These are phyloP conservation scores for Drosophila eugracilis DNA, from an alignment of 1,140 invertebrate species.

Conservation along the genomic window DNA sequence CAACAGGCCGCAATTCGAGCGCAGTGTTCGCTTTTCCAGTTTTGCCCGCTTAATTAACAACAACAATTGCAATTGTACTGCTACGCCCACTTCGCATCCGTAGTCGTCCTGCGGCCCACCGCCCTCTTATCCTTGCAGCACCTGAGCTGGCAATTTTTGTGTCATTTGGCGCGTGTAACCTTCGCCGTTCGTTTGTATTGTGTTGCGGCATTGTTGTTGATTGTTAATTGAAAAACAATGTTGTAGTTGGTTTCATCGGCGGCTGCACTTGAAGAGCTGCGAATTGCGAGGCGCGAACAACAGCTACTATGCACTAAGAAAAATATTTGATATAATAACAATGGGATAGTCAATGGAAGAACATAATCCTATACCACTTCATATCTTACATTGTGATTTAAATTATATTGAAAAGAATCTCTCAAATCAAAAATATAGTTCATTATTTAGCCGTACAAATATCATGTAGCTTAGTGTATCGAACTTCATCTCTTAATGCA, in stretches of 20 bases:
- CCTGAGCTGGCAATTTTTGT: conserved; percentile 75
- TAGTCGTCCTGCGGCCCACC: not conserved
- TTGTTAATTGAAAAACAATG: conserved; percentile 83
- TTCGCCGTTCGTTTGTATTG: conserved; percentile 58
- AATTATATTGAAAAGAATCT: too few species aligned
- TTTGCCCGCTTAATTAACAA: conserved; percentile 75
- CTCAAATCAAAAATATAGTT: too few species aligned
- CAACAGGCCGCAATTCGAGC: conserved; percentile 46
- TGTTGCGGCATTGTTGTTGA: conserved; percentile 76
- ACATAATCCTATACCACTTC: not conserved
- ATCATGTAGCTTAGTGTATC: not conserved
- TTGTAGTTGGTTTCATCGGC: conserved; percentile 63
- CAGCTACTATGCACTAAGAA: conserved; percentile 19
- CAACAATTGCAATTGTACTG: conserved; percentile 72
- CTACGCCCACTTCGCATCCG: not conserved
- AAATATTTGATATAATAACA: not conserved
- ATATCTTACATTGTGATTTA: not conserved
- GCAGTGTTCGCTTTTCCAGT: conserved; percentile 41
- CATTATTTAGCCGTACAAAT: too few species aligned
- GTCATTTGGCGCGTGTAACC: conserved; percentile 70
- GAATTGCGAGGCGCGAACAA: conserved; percentile 60
- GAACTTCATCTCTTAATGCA: not conserved
- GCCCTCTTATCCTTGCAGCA: conserved; percentile 24
- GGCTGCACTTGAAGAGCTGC: conserved; percentile 73
- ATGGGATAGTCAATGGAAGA: not conserved